Evolutionary conservation across 2,888 invertebrate species (phyloP), one percentile per base, ranked within the genome.

Genomic region (Noctua janthe): DNA sequence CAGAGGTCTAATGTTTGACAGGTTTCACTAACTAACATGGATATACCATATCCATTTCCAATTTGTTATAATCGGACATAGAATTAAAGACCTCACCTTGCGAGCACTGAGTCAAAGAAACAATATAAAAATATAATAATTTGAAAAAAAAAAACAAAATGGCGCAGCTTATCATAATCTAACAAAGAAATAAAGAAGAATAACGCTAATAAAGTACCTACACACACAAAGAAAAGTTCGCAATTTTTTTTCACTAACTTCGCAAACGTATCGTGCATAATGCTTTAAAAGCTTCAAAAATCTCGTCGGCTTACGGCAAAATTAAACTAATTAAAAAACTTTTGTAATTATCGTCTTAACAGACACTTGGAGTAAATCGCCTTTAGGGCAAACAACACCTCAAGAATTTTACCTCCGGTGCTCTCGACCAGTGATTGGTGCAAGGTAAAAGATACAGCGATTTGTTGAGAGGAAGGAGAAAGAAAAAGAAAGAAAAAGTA

Each of bases 241-340:
- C 76, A 80, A 89, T 91, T 91, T 91, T 91, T 86, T 78, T 62
- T 43, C 47, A 47, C 69, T 17, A 47, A 69, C 89, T 70, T 72
- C 81, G 76, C 78, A 82, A 88, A 82, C 77, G 83, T 86, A 81
- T 92, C 91, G 91, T 91, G 88, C 87, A 86, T 88, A 91, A 88
- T 87, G 90, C 90, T 91, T 84, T 93, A 83, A 92, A 94, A 95
- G 94, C 95, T 95, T 96, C 94, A 96, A 96, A 96, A 96, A 95
- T 94, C 94, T 93, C 91, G 86, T 85, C 90, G 92, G 94, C 95
- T 95, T 95, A 96, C 94, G 94, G 94, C 94, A 93, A 96, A 96
- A 96, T 96, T 96, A 95, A 95, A 96, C 95, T 97, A 97, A 97
- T 97, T 96, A 96, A 97, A 97, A 97, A 97, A 97, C 92, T 97